Evolutionary conservation across 2,113 vertebrate species (phyloP), one percentile per base, ranked within the genome.

Genomic region (Takifugu flavidus): DNA sequence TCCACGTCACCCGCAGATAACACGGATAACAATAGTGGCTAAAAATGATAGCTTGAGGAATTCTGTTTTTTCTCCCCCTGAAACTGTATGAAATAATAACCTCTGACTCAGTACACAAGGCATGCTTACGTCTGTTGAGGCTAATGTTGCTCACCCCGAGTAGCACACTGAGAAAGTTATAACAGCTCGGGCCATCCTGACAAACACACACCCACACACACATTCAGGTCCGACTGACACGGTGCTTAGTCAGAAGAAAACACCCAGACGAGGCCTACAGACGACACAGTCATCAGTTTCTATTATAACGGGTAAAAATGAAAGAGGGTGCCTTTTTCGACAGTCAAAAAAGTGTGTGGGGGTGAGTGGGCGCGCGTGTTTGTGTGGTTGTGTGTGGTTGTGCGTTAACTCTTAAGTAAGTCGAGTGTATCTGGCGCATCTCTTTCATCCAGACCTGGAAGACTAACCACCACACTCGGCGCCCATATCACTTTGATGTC

Each of bases 201-300:
- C 42, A 12, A 55, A n/a, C 29, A 45, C 60, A 44, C 72, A 26
- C 65, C 42, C 50, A 51, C 57, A 68, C 55, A 65, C 61, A 70
- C 27, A 72, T n/a, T 65, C 46, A 74, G 44, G 44, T 68, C 72
- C 61, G 59, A 82, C 75, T 75, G 73, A 82, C 80, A 70, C 72
- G 78, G 77, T 76, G 74, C 69, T 88, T 80, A 87, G 73, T 86
- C 79, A 86, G 56, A 72, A 52, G 71, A 61, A 77, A 82, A 80
- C 78, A 78, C 75, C 75, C 77, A 74, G 64, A 80, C 77, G 10
- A 69, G 27, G 34, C 65, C 56, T 54, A 56, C 73, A 75, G 66
- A 77, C 70, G 74, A 54, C 70, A 53, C 14, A 76, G 75, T 85
- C 82, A 75, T 85, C 71, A 69, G 49, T 72, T 56, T 75, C 77